A percentile compares a stretch with the other conserved stretches of the same genome.
Conservation (phyloP, 2,888 invertebrate species). For the Aspidiotus rigidus region DNA sequence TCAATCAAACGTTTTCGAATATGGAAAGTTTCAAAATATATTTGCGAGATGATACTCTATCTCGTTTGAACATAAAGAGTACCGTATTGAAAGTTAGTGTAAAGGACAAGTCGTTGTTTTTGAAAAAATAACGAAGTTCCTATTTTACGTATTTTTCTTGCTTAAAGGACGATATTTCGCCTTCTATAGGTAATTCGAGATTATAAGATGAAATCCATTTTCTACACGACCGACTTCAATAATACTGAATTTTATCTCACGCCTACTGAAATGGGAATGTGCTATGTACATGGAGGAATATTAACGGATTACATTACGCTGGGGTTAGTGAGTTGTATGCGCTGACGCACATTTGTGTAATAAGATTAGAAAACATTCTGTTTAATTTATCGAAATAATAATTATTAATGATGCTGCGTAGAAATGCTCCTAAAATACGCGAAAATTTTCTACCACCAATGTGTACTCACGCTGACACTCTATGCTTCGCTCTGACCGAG, state of each 20-base stretch:
- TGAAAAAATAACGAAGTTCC: no score
- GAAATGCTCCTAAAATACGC: conserved; percentile 10
- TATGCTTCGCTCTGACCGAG: conserved; percentile 48
- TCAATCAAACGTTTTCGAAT: conserved; percentile 45
- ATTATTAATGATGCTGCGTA: background rate
- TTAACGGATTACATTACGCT: conserved; percentile 42
- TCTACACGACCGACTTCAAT: conserved; percentile 38
- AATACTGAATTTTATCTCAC: conserved; percentile 38
- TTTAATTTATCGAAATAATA: no score
- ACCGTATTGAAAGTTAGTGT: conserved; percentile 36
- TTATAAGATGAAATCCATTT: conserved; percentile 37
- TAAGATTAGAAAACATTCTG: no score
- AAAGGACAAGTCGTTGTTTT: background rate
- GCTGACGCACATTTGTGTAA: no score
- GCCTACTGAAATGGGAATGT: conserved; percentile 57
- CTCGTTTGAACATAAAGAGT: conserved; percentile 37
- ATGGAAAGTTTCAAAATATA: conserved; percentile 44
- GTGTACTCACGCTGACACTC: conserved; percentile 49
- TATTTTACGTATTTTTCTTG: no score
- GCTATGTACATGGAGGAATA: conserved; percentile 55
- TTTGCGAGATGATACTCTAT: conserved; percentile 41
- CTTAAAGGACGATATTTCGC: no score
- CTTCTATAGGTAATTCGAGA: conserved; percentile 36
- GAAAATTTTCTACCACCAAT: conserved; percentile 41
- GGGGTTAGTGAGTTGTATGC: conserved; percentile 2